Percentiles rank a stretch among this genome's conserved stretches.
These are phyloP conservation scores for Synanthedon tipuliformis DNA, from an alignment of 2,888 invertebrate species.

Conservation along the genomic window DNA sequence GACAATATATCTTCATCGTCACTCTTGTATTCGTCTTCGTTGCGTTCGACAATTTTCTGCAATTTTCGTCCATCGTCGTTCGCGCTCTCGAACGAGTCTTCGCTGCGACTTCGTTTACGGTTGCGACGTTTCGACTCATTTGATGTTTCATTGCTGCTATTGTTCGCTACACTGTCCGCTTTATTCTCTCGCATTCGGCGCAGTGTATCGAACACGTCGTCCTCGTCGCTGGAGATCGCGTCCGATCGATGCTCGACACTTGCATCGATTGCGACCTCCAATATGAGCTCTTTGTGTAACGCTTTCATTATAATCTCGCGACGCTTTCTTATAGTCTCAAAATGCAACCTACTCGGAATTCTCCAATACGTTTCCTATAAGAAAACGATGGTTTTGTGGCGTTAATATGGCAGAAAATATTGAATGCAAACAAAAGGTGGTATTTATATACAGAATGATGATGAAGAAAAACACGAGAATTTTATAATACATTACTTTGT, in stretches of 20 bases:
- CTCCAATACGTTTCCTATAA: slow-evolving; percentile 87
- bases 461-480: no score
- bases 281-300: slow-evolving; percentile 59
- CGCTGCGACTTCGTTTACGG: slow-evolving; percentile 45
- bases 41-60: slow-evolving; percentile 42
- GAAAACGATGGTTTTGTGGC: background rate
- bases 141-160: slow-evolving; percentile 7
- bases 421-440: no score
- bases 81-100: slow-evolving; percentile 27
- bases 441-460: no score
- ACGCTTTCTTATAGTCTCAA: slow-evolving; percentile 67
- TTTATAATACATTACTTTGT: no score
- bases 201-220: slow-evolving; percentile 52
- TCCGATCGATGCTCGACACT: slow-evolving; percentile 2
- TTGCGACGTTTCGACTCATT: slow-evolving; percentile 9
- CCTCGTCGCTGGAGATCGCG: slow-evolving; percentile 43
- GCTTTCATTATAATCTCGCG: slow-evolving; percentile 68
- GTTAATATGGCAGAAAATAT: no score
- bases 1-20: slow-evolving; percentile 45
- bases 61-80: slow-evolving; percentile 34
- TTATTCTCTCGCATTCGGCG: slow-evolving; percentile 41
- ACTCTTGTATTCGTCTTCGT: slow-evolving; percentile 20
- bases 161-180: slow-evolving; percentile 4
- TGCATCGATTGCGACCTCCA: slow-evolving; percentile 18
- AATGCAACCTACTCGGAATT: slow-evolving; percentile 75